These are phyloP conservation scores for Oreonectes daqikongensis DNA, from an alignment of 2,797 vertebrate genomes.

Conservation along the genomic window DNA sequence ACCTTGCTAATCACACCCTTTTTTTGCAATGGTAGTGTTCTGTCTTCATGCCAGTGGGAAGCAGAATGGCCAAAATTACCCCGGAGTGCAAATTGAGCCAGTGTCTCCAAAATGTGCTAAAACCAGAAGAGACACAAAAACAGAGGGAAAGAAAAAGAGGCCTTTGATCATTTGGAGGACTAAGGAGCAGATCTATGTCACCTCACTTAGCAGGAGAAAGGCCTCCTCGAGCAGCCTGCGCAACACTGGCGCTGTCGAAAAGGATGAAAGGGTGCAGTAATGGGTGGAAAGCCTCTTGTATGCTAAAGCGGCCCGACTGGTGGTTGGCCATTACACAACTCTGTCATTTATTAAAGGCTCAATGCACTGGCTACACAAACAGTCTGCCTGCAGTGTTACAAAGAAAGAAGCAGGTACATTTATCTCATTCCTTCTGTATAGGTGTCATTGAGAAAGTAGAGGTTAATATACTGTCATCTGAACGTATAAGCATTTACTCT, in stretches of 20 bases:
- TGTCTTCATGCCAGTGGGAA: slow-evolving; percentile 47
- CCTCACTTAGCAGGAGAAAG: slow-evolving; percentile 60
- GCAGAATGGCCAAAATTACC: slow-evolving; percentile 68
- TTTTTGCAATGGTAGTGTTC: slow-evolving; percentile 69
- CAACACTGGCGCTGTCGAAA: slow-evolving; percentile 35
- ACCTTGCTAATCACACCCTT: slow-evolving; percentile 73
- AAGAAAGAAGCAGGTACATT: slow-evolving; percentile 30
- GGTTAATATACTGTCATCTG: slow-evolving; percentile 26
- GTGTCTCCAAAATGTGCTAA: slow-evolving; percentile 54
- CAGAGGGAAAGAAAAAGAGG: slow-evolving; percentile 58
- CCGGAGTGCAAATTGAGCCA: slow-evolving; percentile 70
- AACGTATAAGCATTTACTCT: no score
- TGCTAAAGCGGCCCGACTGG: slow-evolving; percentile 50
- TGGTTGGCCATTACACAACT: slow-evolving; percentile 52
- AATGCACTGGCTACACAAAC: slow-evolving; percentile 44
- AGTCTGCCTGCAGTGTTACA: slow-evolving; percentile 38
- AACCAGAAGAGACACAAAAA: slow-evolving; percentile 47
- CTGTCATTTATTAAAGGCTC: slow-evolving; percentile 42
- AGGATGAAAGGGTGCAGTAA: slow-evolving; percentile 60
- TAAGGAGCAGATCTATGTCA: slow-evolving; percentile 58
- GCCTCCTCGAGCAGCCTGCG: slow-evolving; percentile 35
- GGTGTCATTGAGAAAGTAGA: slow-evolving; percentile 1
- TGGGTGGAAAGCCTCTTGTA: slow-evolving; percentile 55
- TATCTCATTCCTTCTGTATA: slow-evolving; percentile 31
- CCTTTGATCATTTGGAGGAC: slow-evolving; percentile 58